These are phyloP conservation scores for Sebastes minor DNA, from an alignment of 2,797 vertebrate genomes.

Conservation along the genomic window DNA sequence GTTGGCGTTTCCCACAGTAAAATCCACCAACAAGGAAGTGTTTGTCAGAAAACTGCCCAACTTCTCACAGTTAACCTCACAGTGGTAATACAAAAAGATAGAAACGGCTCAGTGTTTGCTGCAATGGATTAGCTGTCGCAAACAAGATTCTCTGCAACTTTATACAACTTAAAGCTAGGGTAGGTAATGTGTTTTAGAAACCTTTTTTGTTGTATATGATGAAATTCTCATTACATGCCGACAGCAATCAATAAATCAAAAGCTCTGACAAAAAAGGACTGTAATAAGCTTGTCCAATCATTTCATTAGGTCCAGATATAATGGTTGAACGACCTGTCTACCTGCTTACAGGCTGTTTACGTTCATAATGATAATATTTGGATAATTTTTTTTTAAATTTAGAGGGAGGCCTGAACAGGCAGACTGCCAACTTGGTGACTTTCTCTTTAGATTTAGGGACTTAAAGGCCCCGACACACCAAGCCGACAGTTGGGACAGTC, in stretches of 20 bases:
- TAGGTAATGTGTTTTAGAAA: not conserved
- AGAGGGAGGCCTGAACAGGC: no score
- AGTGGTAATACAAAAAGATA: not conserved
- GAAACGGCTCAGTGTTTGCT: not conserved
- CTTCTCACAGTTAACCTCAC: not conserved
- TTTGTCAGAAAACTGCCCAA: not conserved
- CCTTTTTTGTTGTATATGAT: not conserved
- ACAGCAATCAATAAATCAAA: no score
- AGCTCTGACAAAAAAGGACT: not conserved
- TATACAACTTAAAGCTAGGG: not conserved
- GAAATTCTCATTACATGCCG: not conserved
- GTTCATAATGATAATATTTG: no score
- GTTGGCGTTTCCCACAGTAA: constrained; percentile 14
- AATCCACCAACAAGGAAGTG: not conserved
- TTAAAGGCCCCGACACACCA: no score
- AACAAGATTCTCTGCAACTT: not conserved
- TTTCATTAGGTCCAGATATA: no score
- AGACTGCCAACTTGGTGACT: no score
- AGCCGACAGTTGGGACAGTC: no score
- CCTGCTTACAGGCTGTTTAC: no score
- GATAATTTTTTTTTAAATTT: no score
- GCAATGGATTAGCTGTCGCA: not conserved
- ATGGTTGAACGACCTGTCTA: no score
- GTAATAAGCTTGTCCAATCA: no score
- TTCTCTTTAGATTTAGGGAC: no score